Evolutionary conservation across 2,888 invertebrate species (phyloP), one percentile per base, ranked within the genome.

Genomic region (Gymnocheta viridis): DNA sequence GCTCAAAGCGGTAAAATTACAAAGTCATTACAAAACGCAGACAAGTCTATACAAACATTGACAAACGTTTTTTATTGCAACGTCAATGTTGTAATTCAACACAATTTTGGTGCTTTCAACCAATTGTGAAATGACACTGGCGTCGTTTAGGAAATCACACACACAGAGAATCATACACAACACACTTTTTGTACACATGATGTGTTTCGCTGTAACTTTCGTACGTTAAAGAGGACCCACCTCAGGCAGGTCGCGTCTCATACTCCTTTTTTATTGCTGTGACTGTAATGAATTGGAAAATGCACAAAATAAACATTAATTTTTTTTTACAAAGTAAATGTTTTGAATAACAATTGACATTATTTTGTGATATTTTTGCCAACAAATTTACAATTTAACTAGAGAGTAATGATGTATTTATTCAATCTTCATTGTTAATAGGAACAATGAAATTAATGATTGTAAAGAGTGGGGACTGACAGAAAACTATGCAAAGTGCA

Each of bases 1-100:
- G 32, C 32, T 41, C 19, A 62, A 81, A 81, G 81, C 81, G 81
- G 81, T 81, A 74, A 69, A 69, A 74, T 81, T 81, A 74, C 81
- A 81, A 81, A 81, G 81, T 81, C 81, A 81, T 81, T 74, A 69
- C 44, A 81, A 69, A 81, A 72, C n/a, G 69, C 35, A 81, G 81
- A 74, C 81, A 81, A 69, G 73, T 74, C 81, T 69, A 62, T 62
- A 81, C 67, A 81, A 81, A 74, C 67, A 81, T 54, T 72, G 60
- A 35, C 41, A 81, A 74, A 67, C 14, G 49, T 56, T 47, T 47
- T 32, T 51, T 51, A 35, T 56, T 44, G 64, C 77, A 58, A 58
- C 35, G 24, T 2, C 41, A 72, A 44, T 44, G 32, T 70, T 79
- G 70, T 54, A 54, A 70, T 54, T 70, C 35, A 64, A 79, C 62